phyloP scores from a whole-genome alignment of 2,113 vertebrate species.

The Tiliqua scincoides region DNA sequence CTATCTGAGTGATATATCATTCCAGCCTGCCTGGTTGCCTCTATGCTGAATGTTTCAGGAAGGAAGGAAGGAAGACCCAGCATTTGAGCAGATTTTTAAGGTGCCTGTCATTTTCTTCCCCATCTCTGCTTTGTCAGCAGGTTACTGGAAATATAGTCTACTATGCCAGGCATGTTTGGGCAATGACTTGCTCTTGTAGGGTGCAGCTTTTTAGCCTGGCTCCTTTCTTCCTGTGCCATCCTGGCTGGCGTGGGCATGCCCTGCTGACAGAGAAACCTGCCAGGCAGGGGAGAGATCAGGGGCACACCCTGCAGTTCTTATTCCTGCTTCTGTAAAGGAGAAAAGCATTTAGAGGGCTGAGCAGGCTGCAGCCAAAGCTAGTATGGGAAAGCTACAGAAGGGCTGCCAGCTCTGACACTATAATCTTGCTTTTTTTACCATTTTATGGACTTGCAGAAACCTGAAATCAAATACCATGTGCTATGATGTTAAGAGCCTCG shows the following conservation, averaged over 20 bases:
- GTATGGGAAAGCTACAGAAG: background rate
- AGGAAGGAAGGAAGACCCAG: background rate
- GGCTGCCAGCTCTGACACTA: background rate
- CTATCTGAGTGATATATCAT: too few relatives aligned
- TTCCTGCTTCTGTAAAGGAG: background rate
- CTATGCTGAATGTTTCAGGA: background rate
- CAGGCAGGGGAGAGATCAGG: background rate
- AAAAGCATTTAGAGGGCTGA: background rate
- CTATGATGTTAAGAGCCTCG: background rate
- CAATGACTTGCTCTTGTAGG: background rate
- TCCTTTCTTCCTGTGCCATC: background rate
- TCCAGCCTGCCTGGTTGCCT: background rate
- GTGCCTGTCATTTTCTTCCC: background rate
- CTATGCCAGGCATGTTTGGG: background rate
- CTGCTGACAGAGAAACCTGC: background rate
- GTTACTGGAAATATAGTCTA: constrained; percentile 5
- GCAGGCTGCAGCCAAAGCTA: background rate
- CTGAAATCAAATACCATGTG: background rate
- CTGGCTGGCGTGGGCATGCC: background rate
- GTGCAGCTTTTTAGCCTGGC: background rate
- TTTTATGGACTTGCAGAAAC: background rate
- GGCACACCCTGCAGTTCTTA: background rate
- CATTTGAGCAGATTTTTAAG: background rate
- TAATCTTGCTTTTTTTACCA: background rate
- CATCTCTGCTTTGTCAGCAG: background rate